phyloP scores from a whole-genome alignment of 2,797 vertebrate genomes.

The Bradypodion pumilum region DNA sequence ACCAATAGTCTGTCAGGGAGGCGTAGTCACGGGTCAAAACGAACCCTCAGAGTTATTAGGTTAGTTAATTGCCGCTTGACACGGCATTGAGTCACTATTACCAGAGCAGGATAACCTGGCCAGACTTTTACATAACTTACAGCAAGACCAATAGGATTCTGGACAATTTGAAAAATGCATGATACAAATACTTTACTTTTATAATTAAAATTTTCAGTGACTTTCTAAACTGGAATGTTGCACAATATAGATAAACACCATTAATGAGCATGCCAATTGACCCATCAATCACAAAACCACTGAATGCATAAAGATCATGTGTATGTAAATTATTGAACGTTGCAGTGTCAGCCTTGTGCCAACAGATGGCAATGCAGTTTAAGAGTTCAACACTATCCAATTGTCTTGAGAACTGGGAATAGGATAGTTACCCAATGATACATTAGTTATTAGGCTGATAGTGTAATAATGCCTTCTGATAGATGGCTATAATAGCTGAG shows the following conservation, averaged over 20 bases:
- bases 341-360: constrained; percentile 47
- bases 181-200: background rate
- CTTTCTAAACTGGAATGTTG: no score
- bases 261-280: background rate
- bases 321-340: background rate
- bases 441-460: constrained; percentile 49
- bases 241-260: background rate
- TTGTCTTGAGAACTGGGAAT: constrained; percentile 9
- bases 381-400: constrained; percentile 31
- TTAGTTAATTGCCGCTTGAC: no score
- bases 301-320: background rate
- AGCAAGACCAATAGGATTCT: no score
- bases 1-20: no score
- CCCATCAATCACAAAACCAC: fast-evolving
- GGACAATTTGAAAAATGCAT: no score
- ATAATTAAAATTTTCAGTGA: background rate
- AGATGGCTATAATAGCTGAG: constrained; percentile 34
- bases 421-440: constrained; percentile 41
- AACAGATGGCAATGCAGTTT: constrained; percentile 69
- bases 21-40: no score
- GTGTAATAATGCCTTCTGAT: constrained; percentile 44
- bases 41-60: no score
- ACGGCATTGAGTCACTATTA: no score
- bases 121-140: background rate
- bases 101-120: no score